Base-by-base conservation (phyloP, 92 coral and sea anemone genomes). In the Bergia puertoricense region DNA sequence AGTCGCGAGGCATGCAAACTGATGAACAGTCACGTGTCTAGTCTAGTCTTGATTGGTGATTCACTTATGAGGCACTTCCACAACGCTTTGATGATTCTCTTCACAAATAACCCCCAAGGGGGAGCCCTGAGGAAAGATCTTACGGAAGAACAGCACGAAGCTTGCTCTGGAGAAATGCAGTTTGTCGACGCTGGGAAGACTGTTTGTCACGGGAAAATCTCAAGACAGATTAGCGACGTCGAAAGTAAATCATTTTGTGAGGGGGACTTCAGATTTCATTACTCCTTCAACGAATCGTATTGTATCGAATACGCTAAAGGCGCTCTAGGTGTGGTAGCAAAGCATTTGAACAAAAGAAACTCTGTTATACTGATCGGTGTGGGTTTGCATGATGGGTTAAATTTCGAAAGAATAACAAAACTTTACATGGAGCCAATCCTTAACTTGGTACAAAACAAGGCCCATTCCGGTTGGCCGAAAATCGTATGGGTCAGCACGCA, bases 401-500 rank as follows among this genome's bases (percentile, higher is more conserved):
- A 89, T 41, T 65, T 92, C 13, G 46, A 86, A 15, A 76, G 6
- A 59, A 74, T 30, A 30, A 30, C 30, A 30, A 30, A 30, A 30
- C 30, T 30, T 30, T 30, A 30, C 30, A 30, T 30, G 86, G 90
- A 90, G 80, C 96, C 96, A 23, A 90, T 92, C 13, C 36, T 91
- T 23, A 80, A 82, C 42, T 65, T 94, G 79, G 59, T 88, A 45
- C 40, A 87, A 5, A 90, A 77, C 48, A 81, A 41, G 9, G 74
- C 76, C 1, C 79, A 15, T n/a, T 79, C 85, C 57, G 68, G 85
- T 57, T 94, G 96, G 96, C 96, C 95, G 40, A 84, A 85, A 30
- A 44, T 94, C 23, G 84, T 91, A 39, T 92, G 97, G 97, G 90
- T 91, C n/a, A 89, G 95, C 6, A 74, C 89, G 37, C 97, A 94